phyloP scores from a whole-genome alignment of 2,113 vertebrate species.

The Epinephelus cyanopodus region DNA sequence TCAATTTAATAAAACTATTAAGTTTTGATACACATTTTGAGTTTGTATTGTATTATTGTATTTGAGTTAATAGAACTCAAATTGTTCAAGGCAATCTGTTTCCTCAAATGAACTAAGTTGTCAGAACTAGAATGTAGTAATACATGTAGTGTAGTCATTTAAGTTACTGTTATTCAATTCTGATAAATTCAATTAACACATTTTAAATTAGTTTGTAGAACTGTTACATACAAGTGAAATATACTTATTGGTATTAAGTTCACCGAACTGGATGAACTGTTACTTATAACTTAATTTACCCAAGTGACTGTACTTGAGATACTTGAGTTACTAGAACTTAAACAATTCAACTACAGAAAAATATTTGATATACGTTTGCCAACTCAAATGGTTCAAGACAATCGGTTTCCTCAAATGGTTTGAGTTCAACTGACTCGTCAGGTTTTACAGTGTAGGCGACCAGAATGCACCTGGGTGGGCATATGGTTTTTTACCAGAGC shows the following conservation, averaged over 20 bases:
- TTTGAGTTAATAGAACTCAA: neutral
- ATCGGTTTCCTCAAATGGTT: neutral
- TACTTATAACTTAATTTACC: neutral
- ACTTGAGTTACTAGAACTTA: neutral
- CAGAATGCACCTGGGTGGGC: no score
- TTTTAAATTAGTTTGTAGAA: neutral
- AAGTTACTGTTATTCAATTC: neutral
- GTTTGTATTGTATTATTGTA: neutral
- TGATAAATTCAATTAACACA: neutral
- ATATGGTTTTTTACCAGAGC: no score
- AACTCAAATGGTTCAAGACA: neutral
- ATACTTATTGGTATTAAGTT: neutral
- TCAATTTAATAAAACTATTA: no score
- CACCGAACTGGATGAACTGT: neutral
- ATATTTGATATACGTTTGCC: neutral
- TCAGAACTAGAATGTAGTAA: neutral
- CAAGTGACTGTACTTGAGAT: neutral
- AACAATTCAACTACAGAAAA: neutral
- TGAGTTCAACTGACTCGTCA: neutral
- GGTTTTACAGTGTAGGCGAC: constrained; percentile 15
- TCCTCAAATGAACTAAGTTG: neutral
- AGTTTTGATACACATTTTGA: no score
- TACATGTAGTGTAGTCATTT: neutral
- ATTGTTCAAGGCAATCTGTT: neutral
- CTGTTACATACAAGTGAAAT: neutral